Base-by-base conservation (phyloP, 2,797 vertebrate species). In the Rhabdophis nuchalis region DNA sequence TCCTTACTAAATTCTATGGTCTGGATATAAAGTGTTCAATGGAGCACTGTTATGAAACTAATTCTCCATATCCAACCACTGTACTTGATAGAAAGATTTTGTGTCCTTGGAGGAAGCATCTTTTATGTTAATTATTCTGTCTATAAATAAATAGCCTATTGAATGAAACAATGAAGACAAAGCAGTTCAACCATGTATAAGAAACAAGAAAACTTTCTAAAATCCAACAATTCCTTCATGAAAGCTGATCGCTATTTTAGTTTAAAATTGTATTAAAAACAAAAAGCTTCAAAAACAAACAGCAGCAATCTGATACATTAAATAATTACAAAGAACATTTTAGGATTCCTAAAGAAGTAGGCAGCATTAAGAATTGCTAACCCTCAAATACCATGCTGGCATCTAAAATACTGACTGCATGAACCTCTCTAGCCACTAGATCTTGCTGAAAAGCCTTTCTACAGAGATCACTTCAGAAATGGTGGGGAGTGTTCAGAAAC, bases 1-100 rank as follows among this genome's bases (percentile, higher is more conserved):
- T 99, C 97, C 99, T 99, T 95, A 99, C 98, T 92, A 99, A 99
- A 41, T 99, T 99, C 0, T 99, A 99, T 96, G 99, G 99, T 92
- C 96, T 99, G 92, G 99, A 99, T 95, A 99, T 99, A 94, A 99
- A 99, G 98, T 82, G 46, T 82, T 41, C 36, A 11, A 12, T 82
- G 72, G 41, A 46, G 4, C 20, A 23, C 72, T 46, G 36, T 46
- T 82, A 46, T 25, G 72, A 46, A 82, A 25, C 18, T 82, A 82
- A 82, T 46, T 82, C 36, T 46, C 72, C 36, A 46, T 5, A 25
- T 82, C 10, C 9, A 82, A 46, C 36, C 9, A 82, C 36, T 46
- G 25, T 46, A 82, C 0, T 82, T 41, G 72, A 46, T 41, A 46
- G 32, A 41, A 10, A 82, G 20, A 46, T 46, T 46, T 82, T 82